Evolutionary conservation across 2,888 invertebrate species (phyloP).

Genomic region (Pollenia griseotomentosa): DNA sequence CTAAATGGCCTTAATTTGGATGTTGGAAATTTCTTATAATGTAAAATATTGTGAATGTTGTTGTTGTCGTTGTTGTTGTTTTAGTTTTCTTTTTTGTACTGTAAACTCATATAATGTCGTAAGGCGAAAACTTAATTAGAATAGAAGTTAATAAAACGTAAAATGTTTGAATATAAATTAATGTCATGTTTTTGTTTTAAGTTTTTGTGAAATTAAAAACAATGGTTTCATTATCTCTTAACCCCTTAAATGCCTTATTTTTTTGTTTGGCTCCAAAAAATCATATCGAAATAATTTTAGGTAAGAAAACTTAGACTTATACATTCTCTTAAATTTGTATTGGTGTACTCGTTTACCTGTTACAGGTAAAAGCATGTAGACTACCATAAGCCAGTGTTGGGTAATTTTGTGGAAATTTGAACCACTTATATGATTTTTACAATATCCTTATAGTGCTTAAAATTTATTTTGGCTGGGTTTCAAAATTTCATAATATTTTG

Average conservation of each 20-base stretch:
- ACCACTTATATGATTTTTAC: too few relatives aligned
- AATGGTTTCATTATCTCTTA: constrained; percentile 28
- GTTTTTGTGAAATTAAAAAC: constrained; percentile 17
- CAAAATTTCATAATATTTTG: too few relatives aligned
- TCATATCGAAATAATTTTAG: too few relatives aligned
- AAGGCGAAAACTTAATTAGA: constrained; percentile 69
- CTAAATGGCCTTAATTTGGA: background rate
- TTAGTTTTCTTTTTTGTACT: background rate
- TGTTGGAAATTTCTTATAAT: constrained; percentile 45
- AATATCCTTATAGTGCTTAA: too few relatives aligned
- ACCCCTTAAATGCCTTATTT: background rate
- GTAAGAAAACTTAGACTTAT: too few relatives aligned
- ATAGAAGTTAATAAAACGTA: constrained; percentile 69
- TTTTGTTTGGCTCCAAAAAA: too few relatives aligned
- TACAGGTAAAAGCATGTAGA: too few relatives aligned
- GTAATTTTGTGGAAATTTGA: too few relatives aligned
- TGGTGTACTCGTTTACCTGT: too few relatives aligned
- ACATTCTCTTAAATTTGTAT: too few relatives aligned
- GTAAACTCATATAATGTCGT: constrained; percentile 35
- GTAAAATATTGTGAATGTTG: constrained; percentile 4
- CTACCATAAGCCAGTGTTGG: too few relatives aligned
- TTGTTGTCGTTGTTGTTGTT: background rate
- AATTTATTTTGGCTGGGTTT: too few relatives aligned
- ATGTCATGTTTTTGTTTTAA: constrained; percentile 57
- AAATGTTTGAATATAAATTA: constrained; percentile 68